Evolutionary conservation across 2,797 vertebrate genomes (phyloP).

Genomic region (Botia almorhae): DNA sequence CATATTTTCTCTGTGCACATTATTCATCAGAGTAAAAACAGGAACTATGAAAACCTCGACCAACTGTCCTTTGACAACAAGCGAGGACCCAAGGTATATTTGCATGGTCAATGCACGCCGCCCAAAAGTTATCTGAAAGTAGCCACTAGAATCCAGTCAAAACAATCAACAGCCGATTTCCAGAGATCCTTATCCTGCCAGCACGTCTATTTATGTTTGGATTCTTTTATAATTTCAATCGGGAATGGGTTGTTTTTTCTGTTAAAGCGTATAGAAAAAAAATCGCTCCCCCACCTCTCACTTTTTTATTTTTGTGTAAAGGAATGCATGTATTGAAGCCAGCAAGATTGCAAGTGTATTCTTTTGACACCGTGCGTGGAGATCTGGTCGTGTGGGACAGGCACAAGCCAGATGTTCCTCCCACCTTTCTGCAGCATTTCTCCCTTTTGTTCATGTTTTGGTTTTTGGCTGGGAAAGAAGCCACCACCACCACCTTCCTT

Average conservation of each 20-base stretch:
- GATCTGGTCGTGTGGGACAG: constrained; percentile 78
- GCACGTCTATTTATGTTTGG: constrained; percentile 82
- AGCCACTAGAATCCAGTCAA: constrained; percentile 76
- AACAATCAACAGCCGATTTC: constrained; percentile 76
- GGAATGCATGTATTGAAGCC: constrained; percentile 91
- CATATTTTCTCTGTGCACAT: constrained; percentile 99
- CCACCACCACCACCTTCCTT: constrained; percentile 61
- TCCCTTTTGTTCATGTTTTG: constrained; percentile 65
- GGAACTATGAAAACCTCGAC: constrained; percentile 99
- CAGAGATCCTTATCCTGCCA: constrained; percentile 84
- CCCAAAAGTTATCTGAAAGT: constrained; percentile 95
- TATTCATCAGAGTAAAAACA: constrained; percentile 99
- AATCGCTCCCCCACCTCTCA: constrained; percentile 64
- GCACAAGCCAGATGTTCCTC: constrained; percentile 78
- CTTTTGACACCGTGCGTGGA: constrained; percentile 69
- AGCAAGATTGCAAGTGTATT: constrained; percentile 83
- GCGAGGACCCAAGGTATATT: constrained; percentile 99
- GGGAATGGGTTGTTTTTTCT: constrained; percentile 73
- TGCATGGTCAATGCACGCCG: constrained; percentile 99
- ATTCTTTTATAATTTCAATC: constrained; percentile 73
- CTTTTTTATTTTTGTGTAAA: constrained; percentile 75
- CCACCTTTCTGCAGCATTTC: constrained; percentile 78
- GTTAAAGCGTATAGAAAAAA: constrained; percentile 63
- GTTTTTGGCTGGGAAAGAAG: constrained; percentile 69
- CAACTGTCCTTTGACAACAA: constrained; percentile 99